Base-by-base conservation (phyloP, 2,888 invertebrate genomes). In the Metopia argyrocephala region DNA sequence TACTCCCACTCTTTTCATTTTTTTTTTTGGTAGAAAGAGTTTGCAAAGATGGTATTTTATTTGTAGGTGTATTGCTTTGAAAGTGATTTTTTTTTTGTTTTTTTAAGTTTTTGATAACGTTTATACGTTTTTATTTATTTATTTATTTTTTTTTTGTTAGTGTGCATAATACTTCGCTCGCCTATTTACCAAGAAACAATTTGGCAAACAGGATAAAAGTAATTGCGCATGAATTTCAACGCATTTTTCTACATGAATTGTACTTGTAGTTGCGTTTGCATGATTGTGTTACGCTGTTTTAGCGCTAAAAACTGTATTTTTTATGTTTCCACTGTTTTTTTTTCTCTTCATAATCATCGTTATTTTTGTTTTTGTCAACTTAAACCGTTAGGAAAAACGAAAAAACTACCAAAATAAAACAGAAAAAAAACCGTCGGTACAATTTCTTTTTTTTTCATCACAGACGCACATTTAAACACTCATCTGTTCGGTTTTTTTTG, bases 141-240 rank as follows among this genome's bases (percentile, higher is more conserved):
- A 23, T 23, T 31, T 5, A 48, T 21, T 7, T 69, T 27, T 57
- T 27, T 50, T 46, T 38, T 61, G 45, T 31, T 25, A 25, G 6
- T 45, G 46, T 46, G 46, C 56, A 27, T 69, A 69, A 68, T 46
- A 38, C 54, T 12, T 28, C 52, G 50, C 59, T 76, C 70, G 52
- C 65, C 84, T 87, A 86, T 86, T 86, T 81, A 81, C 59, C 82
- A 86, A 76, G 70, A 86, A 88, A 86, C 88, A 88, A 89, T 90
- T 86, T 89, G 87, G 86, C 86, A 89, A 89, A 89, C 89, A 89
- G 90, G 88, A 90, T 89, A 88, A 89, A 90, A 86, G 90, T 88
- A 89, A 90, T 89, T 90, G 89, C 89, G 89, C 90, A 89, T 89
- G 90, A 89, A 89, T 88, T 86, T 88, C 85, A 89, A 89, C 88